These are phyloP conservation scores for Perccottus glenii DNA, from an alignment of 2,113 vertebrate species.

Conservation along the genomic window DNA sequence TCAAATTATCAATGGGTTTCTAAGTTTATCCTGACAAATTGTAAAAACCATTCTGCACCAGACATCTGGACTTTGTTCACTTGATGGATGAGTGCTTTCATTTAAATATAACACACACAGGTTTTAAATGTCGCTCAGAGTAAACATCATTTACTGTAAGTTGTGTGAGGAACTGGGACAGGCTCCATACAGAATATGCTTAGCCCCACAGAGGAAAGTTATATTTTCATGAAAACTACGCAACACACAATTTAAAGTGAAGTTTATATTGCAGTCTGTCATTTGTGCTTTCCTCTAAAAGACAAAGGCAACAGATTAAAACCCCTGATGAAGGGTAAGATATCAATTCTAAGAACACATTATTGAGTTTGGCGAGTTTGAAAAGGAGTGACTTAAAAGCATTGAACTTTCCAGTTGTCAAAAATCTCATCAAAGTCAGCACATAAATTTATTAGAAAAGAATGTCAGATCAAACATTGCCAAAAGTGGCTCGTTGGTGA, in stretches of 20 bases:
- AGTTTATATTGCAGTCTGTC: not conserved
- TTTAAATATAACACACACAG: slow-evolving; percentile 6
- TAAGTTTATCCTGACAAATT: not conserved
- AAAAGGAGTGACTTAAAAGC: not conserved
- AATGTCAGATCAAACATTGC: not conserved
- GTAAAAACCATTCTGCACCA: not conserved
- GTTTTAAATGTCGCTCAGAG: slow-evolving; percentile 10
- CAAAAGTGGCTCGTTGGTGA: too few species aligned
- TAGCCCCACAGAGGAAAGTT: not conserved
- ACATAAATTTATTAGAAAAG: not conserved
- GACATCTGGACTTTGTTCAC: slow-evolving; percentile 11
- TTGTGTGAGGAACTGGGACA: not conserved
- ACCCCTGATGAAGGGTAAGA: not conserved
- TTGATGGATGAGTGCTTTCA: slow-evolving; percentile 9
- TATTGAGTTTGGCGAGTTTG: not conserved
- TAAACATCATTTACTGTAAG: slow-evolving; percentile 12
- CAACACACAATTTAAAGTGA: not conserved
- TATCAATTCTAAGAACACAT: not conserved
- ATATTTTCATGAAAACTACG: not conserved
- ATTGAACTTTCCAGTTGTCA: not conserved
- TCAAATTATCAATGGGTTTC: slow-evolving; percentile 2
- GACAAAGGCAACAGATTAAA: not conserved
- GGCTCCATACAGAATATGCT: not conserved
- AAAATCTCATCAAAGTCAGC: not conserved
- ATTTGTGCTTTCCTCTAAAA: not conserved